Conservation (phyloP, 1,140 invertebrate genomes). For the Centruroides sculpturatus region DNA sequence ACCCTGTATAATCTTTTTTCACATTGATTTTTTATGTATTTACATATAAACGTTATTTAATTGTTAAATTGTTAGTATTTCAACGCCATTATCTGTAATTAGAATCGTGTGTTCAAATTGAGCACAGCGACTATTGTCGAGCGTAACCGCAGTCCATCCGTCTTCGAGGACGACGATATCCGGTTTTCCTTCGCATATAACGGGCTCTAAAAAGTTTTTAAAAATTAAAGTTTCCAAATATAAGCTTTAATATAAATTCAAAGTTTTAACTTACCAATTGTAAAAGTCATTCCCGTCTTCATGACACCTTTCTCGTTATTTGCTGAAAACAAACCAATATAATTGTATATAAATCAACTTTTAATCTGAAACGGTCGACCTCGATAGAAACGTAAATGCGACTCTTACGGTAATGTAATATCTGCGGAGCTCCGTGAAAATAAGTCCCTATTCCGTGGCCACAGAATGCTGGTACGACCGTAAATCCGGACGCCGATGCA, state of each 20-base stretch:
- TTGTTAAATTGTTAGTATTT: constrained; percentile 5
- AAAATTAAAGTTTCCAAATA: not conserved
- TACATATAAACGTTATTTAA: no score
- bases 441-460: constrained; percentile 87
- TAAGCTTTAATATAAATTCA: not conserved
- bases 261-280: constrained; percentile 40
- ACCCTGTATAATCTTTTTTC: no score
- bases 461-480: constrained; percentile 59
- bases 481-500: constrained; percentile 33
- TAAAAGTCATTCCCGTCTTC: constrained; percentile 81
- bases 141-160: constrained; percentile 71
- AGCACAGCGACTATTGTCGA: constrained; percentile 61
- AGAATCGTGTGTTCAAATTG: constrained; percentile 86
- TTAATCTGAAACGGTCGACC: no score
- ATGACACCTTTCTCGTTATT: constrained; percentile 56
- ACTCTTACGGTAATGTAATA: constrained; percentile 45
- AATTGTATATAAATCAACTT: no score
- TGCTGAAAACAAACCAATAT: constrained; percentile 31
- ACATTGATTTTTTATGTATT: no score
- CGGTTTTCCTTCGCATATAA: constrained; percentile 52
- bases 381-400: not conserved
- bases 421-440: constrained; percentile 83
- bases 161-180: constrained; percentile 59
- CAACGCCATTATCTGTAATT: constrained; percentile 36
- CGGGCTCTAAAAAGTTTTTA: constrained; percentile 48